Percentiles rank a stretch among this genome's conserved stretches.
These are phyloP conservation scores for Austrofundulus limnaeus DNA, from an alignment of 2,113 vertebrate species.

Conservation along the genomic window DNA sequence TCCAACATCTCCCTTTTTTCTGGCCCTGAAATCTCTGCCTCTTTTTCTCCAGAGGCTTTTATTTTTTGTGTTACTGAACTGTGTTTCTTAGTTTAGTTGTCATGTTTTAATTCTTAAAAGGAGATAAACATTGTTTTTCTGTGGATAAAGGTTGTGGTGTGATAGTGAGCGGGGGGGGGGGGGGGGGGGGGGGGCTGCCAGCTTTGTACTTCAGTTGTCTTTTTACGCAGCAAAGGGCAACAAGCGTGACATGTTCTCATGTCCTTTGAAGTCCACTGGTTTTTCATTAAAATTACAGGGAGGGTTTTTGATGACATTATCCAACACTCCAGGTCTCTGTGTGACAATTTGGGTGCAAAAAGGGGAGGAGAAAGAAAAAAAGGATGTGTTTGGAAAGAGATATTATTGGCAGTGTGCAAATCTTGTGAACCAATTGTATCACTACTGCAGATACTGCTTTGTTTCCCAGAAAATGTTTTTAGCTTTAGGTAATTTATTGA, in stretches of 20 bases:
- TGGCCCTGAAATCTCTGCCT: conserved; percentile 26
- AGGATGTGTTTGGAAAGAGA: conserved; percentile 41
- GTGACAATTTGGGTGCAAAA: conserved; percentile 54
- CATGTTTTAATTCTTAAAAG: conserved; percentile 77
- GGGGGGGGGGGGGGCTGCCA: no score
- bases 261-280: conserved; percentile 70
- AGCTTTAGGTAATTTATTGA: no score
- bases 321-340: conserved; percentile 68
- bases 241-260: conserved; percentile 57
- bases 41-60: conserved; percentile 65
- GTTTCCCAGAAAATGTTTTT: no score
- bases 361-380: conserved; percentile 34
- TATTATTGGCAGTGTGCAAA: conserved; percentile 36
- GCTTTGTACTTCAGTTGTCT: conserved; percentile 54
- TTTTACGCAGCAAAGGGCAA: conserved; percentile 61
- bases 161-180: conserved; percentile 4
- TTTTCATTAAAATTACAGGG: conserved; percentile 64
- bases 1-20: background rate
- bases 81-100: conserved; percentile 76
- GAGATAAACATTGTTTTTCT: conserved; percentile 77
- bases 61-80: conserved; percentile 72
- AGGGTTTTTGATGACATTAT: conserved; percentile 67
- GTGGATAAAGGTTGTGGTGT: conserved; percentile 51
- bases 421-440: conserved; percentile 43
- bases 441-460: no score